These are phyloP conservation scores for Druon quercuslanigerum DNA, from an alignment of 1,140 invertebrate species.

Conservation along the genomic window DNA sequence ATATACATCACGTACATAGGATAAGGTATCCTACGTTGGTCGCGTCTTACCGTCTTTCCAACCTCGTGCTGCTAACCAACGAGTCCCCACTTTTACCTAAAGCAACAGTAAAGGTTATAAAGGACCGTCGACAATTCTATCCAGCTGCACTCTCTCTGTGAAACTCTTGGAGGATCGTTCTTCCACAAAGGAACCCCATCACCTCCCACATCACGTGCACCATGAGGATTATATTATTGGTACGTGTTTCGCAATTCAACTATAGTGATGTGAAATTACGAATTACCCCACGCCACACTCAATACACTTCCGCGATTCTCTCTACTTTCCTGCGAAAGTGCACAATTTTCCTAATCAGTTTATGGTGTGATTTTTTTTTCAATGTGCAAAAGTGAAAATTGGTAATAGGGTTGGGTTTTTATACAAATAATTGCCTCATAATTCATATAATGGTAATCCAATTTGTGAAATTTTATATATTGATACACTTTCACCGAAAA, in stretches of 20 bases:
- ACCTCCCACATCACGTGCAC: slow-evolving; percentile 52
- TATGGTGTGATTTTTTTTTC: background rate
- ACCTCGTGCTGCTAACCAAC: slow-evolving; percentile 46
- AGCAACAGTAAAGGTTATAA: slow-evolving; percentile 73
- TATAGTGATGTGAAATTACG: slow-evolving; percentile 30
- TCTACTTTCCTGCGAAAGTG: background rate
- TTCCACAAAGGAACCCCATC: slow-evolving; percentile 45
- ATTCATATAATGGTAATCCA: background rate
- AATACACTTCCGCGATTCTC: slow-evolving; percentile 13
- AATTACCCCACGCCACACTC: slow-evolving; percentile 4
- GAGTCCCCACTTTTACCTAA: slow-evolving; percentile 58
- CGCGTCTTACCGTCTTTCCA: background rate
- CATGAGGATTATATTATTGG: slow-evolving; percentile 74
- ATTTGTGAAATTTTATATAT: background rate
- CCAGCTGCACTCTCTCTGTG: slow-evolving; percentile 74
- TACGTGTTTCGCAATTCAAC: slow-evolving; percentile 55
- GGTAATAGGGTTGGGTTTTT: background rate
- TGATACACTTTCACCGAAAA: background rate
- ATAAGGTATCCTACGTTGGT: too few relatives aligned
- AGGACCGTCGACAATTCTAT: slow-evolving; percentile 69
- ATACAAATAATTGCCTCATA: background rate
- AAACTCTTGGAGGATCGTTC: slow-evolving; percentile 71
- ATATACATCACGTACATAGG: background rate
- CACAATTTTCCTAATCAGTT: background rate
- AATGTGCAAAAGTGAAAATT: background rate